phyloP scores from a whole-genome alignment of 2,888 invertebrate genomes.

The Yponomeuta evonymella region DNA sequence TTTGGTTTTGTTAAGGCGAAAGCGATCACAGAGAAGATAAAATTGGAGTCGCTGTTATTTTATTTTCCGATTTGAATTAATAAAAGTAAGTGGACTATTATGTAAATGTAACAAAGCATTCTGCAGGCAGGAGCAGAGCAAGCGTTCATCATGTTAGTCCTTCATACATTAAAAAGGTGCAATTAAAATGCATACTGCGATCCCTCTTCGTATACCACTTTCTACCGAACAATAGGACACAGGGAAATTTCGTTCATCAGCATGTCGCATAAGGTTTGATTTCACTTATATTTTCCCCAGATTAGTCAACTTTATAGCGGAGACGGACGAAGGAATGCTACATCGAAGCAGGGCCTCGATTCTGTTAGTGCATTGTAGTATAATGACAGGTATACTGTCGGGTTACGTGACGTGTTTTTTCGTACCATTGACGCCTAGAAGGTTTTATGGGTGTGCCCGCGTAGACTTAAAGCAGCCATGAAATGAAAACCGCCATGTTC shows the following conservation, averaged over 20 bases:
- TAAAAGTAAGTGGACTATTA: background rate
- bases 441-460: no score
- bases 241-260: slow-evolving; percentile 32
- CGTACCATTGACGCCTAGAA: no score
- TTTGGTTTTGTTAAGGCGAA: background rate
- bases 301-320: slow-evolving; percentile 21
- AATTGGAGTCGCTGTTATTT: background rate
- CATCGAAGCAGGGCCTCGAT: slow-evolving; percentile 2
- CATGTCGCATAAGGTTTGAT: slow-evolving; percentile 25
- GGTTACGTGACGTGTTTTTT: no score
- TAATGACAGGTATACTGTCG: no score
- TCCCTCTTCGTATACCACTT: slow-evolving; percentile 48
- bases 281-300: slow-evolving; percentile 19
- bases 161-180: slow-evolving; percentile 24
- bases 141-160: background rate
- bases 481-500: no score
- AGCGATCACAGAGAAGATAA: background rate
- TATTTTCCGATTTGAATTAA: background rate
- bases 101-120: background rate
- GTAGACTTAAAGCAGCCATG: no score
- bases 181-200: slow-evolving; percentile 54
- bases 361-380: no score
- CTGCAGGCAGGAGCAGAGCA: background rate
- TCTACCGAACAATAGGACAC: slow-evolving; percentile 47
- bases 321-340: slow-evolving; percentile 21